phyloP scores from a whole-genome alignment of 2,797 vertebrate genomes.

The Poeciliopsis turneri region DNA sequence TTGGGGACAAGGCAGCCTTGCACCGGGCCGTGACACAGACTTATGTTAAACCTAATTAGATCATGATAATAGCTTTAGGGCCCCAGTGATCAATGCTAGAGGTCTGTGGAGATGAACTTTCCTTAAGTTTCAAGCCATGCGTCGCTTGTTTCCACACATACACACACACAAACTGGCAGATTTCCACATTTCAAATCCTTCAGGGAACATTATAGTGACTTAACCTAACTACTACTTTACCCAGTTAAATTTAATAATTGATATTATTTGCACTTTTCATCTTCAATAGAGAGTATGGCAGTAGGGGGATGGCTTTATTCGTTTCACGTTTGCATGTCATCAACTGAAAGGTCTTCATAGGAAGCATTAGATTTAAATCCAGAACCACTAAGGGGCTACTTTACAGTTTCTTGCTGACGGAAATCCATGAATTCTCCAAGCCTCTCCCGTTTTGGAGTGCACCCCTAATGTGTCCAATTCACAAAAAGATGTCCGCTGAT shows the following conservation, averaged over 20 bases:
- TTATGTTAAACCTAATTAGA: constrained; percentile 87
- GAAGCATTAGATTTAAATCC: background rate
- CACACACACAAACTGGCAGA: constrained; percentile 3
- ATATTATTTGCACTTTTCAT: background rate
- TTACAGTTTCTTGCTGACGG: constrained; percentile 17
- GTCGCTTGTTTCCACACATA: constrained; percentile 51
- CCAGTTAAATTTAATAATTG: background rate
- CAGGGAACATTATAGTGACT: background rate
- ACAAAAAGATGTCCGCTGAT: constrained; percentile 47
- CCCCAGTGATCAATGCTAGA: constrained; percentile 84
- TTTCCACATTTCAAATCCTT: background rate
- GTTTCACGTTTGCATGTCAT: background rate
- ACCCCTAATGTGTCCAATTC: constrained; percentile 40
- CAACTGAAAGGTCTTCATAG: background rate
- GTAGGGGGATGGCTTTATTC: background rate
- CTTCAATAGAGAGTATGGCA: background rate
- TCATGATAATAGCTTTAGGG: constrained; percentile 87
- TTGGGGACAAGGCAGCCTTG: constrained; percentile 82
- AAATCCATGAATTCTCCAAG: constrained; percentile 30
- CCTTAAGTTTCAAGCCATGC: constrained; percentile 78
- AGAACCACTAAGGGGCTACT: constrained; percentile 4
- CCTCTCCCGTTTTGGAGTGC: constrained; percentile 41
- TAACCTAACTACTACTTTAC: background rate
- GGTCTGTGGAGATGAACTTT: constrained; percentile 81
- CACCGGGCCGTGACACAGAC: constrained; percentile 84